These are phyloP conservation scores for Pogona vitticeps DNA, from an alignment of 2,113 vertebrate genomes.

Conservation along the genomic window DNA sequence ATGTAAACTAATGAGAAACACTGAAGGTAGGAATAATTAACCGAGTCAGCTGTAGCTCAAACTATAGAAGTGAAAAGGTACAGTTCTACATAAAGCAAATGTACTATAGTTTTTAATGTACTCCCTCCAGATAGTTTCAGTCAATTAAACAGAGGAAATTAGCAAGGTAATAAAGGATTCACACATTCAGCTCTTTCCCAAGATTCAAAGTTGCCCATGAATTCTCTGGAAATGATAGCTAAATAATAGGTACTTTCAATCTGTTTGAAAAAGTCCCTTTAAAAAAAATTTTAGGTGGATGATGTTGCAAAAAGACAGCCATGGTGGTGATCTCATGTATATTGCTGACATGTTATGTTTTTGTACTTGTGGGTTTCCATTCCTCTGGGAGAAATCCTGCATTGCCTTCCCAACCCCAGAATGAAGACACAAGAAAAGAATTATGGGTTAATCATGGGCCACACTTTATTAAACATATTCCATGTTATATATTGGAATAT, in stretches of 20 bases:
- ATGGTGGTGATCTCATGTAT: no score
- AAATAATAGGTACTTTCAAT: neutral
- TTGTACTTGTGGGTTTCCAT: neutral
- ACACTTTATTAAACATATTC: no score
- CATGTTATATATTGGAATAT: no score
- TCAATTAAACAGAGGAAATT: slow-evolving; percentile 44
- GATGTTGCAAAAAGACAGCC: neutral
- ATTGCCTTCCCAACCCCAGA: no score
- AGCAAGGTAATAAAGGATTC: slow-evolving; percentile 44
- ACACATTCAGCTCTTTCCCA: slow-evolving; percentile 4
- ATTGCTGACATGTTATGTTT: neutral
- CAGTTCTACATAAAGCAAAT: slow-evolving; percentile 34
- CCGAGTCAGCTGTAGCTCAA: slow-evolving; percentile 8
- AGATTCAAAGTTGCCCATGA: neutral
- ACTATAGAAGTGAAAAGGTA: slow-evolving; percentile 33
- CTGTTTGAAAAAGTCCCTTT: neutral
- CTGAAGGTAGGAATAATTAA: slow-evolving; percentile 16
- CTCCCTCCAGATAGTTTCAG: slow-evolving; percentile 38
- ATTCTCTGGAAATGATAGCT: slow-evolving; percentile 14
- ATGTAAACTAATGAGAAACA: slow-evolving; percentile 20
- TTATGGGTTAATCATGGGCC: no score
- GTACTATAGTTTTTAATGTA: slow-evolving; percentile 25
- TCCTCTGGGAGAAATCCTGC: neutral
- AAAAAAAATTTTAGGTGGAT: neutral
- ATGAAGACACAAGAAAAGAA: no score